Evolutionary conservation across 2,797 vertebrate species (phyloP), one percentile per base, ranked within the genome.

Genomic region (Miichthys miiuy): DNA sequence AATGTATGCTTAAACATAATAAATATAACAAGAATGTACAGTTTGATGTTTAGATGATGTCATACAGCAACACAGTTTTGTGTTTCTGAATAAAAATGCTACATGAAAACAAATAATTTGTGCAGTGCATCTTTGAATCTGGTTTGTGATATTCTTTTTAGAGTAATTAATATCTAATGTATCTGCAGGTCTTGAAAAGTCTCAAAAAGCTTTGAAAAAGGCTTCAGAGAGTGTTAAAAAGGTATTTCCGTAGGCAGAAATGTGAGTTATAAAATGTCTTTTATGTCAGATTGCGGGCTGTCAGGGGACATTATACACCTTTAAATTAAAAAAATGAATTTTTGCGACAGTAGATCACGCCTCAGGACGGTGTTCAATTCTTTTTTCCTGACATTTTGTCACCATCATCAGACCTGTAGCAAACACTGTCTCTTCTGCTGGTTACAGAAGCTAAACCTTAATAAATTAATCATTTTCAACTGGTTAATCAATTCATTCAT

Each of bases 51-150:
- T 77, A 82, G 80, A 74, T 75, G 61, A 80, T 6, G 41, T 83
- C 64, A 77, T 82, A 77, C 64, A 88, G 80, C 25, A 20, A 72
- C 71, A 74, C 50, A 81, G 75, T 72, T 85, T 55, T 79, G 68
- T 84, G 68, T 88, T 88, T 89, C 55, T 83, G 81, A 94, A 92
- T 93, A 92, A 91, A 86, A 78, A 71, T 83, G 54, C 44, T 75
- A 56, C 38, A 74, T 86, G 57, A 80, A 85, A 83, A 79, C 38
- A 61, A 54, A 57, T 8, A 2, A 46, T 56, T 80, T 80, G 52
- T 79, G 50, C 4, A 1, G 10, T 58, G 25, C 1, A 7, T 83
- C 3, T 78, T 11, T 87, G 5, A 68, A 30, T 50, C 16, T 25
- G 68, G 30, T 60, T 47, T 68, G 9, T 25, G 13, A 73, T 70